phyloP scores from a whole-genome alignment of 2,113 vertebrate species.

The Nycticryphes semicollaris region DNA sequence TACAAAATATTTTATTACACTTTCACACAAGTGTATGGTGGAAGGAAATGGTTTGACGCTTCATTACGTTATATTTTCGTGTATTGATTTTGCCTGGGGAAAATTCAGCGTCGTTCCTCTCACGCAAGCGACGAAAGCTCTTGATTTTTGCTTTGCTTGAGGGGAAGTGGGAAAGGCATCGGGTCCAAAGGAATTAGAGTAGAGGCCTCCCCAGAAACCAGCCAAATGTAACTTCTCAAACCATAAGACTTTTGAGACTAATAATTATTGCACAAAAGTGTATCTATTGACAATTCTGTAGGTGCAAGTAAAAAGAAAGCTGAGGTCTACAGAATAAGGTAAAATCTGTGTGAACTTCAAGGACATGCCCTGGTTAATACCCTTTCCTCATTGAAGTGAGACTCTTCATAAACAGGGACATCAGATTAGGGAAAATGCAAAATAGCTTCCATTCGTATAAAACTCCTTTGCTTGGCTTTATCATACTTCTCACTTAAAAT shows the following conservation, averaged over 20 bases:
- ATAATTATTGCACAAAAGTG: neutral
- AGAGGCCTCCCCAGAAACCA: neutral
- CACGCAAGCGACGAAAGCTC: neutral
- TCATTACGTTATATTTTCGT: conserved; percentile 17
- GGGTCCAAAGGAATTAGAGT: neutral
- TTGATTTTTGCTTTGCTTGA: conserved; percentile 39
- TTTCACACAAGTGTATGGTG: neutral
- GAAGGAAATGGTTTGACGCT: conserved; percentile 9
- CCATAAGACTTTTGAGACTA: neutral
- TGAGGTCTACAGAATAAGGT: neutral
- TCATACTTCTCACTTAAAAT: neutral
- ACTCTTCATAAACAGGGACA: neutral
- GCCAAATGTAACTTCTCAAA: neutral
- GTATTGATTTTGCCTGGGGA: conserved; percentile 55
- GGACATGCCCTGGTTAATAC: neutral
- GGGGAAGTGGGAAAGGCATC: neutral
- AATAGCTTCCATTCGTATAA: neutral
- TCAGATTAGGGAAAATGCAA: neutral
- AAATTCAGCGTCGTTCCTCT: conserved; percentile 1
- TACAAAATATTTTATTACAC: neutral
- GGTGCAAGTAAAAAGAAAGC: neutral
- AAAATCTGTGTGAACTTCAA: neutral
- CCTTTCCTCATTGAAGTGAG: neutral
- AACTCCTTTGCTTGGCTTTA: neutral
- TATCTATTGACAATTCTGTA: neutral